Base-by-base conservation (phyloP, 2,113 vertebrate genomes). In the Eonycteris spelaea region DNA sequence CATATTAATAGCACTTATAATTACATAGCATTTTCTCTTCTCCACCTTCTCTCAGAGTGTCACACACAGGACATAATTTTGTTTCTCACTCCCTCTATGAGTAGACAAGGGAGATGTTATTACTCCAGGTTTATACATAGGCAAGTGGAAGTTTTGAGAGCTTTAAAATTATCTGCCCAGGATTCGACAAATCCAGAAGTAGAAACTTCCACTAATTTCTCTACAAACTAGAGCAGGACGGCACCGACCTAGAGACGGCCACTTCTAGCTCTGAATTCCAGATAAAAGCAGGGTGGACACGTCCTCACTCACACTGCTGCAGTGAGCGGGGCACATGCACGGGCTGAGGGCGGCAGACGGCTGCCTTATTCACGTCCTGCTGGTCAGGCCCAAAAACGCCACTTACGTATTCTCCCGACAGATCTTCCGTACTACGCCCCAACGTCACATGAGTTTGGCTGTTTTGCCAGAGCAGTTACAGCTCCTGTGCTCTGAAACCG, bases 381-480 rank as follows among this genome's bases (percentile, higher is more conserved):
- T 40, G 30, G 38, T 45, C 63, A 14, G 63, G 35, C 82, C 38
- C 19, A 53, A 71, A 45, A 38, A 45, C 65, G 82, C 45, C 33
- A 38, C 43, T 43, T 15, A 21, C 9, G 12, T 6, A 21, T 5
- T 26, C 35, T 3, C 28, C 43, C 7, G 30, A 33, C 38, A n/a
- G 2, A 12, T 14, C 15, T 33, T 48, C 51, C 63, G 71, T 38
- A n/a, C 55, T 13, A 4, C 21, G 45, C 24, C 22, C 45, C n/a
- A 4, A 6, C 0, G 4, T 24, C 11, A 13, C 26, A 59, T 24
- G 7, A 10, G 26, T 1, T 6, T 13, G 14, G 40, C 57, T 43
- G 0, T 53, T 75, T 35, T 28, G 59, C 51, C 21, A 15, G 14
- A 28, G 80, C 3, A 15, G 67, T 1, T 5, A 38, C 28, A 70